Conservation (phyloP, 2,113 vertebrate genomes). For the Myiagra hebetior region DNA sequence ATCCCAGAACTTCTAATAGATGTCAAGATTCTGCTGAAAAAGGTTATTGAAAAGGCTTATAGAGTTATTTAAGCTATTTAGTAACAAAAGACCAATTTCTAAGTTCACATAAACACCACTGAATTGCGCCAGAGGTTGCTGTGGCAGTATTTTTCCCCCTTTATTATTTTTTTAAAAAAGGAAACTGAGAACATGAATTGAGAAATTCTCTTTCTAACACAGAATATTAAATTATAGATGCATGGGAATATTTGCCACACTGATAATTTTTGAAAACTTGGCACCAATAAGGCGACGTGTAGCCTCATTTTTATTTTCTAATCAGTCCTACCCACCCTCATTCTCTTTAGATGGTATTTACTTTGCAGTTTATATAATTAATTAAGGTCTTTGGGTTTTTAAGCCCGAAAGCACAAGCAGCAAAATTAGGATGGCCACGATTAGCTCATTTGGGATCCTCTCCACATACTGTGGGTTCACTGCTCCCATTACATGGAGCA, state of each 20-base stretch:
- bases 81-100: background rate
- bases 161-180: background rate
- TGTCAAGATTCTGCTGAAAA: background rate
- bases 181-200: background rate
- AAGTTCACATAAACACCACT: background rate
- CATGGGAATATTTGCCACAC: background rate
- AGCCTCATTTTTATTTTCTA: background rate
- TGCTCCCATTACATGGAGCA: background rate
- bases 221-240: background rate
- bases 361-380: background rate
- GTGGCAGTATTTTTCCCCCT: rapidly evolving
- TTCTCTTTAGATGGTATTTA: background rate
- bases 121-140: background rate
- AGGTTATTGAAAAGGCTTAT: background rate
- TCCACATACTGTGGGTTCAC: background rate
- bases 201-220: background rate
- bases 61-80: background rate
- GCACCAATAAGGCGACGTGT: background rate
- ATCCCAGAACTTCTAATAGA: background rate
- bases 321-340: background rate
- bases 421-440: background rate
- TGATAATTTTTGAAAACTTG: background rate
- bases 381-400: background rate
- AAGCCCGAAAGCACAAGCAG: background rate
- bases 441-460: background rate